Percentiles rank a stretch among this genome's conserved stretches.
Conservation (phyloP, 1,140 invertebrate species). For the Drosophila pseudoananassae region DNA sequence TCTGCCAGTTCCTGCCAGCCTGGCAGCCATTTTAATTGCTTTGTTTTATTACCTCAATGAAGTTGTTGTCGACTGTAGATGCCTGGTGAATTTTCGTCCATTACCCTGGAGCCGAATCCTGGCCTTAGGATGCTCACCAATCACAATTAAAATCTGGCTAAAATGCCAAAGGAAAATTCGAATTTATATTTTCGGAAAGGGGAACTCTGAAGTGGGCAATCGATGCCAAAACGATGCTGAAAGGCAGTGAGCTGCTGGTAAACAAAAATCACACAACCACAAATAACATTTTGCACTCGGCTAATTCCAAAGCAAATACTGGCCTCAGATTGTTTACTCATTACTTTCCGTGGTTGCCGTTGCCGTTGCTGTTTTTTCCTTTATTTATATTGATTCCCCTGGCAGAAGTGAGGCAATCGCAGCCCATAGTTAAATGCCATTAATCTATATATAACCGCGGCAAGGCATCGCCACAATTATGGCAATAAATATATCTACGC, state of each 20-base stretch:
- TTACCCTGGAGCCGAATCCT: conserved; percentile 14
- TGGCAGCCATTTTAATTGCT: conserved; percentile 72
- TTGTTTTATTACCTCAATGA: conserved; percentile 67
- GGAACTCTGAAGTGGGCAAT: conserved; percentile 9
- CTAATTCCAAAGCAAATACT: conserved; percentile 66
- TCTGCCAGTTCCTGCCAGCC: conserved; percentile 45
- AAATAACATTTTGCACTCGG: conserved; percentile 54
- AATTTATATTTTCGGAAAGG: neutral
- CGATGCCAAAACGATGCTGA: neutral
- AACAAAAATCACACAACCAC: conserved; percentile 51
- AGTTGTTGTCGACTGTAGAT: conserved; percentile 27
- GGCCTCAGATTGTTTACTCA: conserved; percentile 65
- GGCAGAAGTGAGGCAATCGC: conserved; percentile 33
- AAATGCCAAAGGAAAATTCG: conserved; percentile 5
- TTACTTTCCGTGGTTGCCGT: conserved; percentile 33
- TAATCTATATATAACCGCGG: conserved; percentile 59
- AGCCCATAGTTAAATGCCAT: conserved; percentile 26
- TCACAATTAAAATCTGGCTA: conserved; percentile 1
- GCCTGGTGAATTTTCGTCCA: conserved; percentile 20
- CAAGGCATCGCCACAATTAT: conserved; percentile 51
- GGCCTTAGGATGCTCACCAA: conserved; percentile 10
- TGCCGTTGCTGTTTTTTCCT: conserved; percentile 20
- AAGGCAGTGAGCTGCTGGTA: conserved; percentile 32
- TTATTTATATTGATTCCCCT: conserved; percentile 9
- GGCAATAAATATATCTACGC: conserved; percentile 56